Conservation (phyloP, 2,888 invertebrate genomes). For the Lepeophtheirus nordmannii region DNA sequence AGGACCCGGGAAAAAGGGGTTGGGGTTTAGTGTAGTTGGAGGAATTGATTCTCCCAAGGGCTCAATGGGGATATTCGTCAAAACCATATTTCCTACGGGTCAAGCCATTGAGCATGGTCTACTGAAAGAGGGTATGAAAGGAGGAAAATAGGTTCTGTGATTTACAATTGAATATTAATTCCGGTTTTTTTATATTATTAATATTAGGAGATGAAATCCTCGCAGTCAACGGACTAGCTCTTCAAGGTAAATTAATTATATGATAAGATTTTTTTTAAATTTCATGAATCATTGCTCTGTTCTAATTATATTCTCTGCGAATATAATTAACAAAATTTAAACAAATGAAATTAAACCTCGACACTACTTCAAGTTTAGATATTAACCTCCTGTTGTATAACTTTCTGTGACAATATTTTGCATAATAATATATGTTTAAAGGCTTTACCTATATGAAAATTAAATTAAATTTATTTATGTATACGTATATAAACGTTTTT, state of each 20-base stretch:
- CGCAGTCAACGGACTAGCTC: constrained; percentile 61
- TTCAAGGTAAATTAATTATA: constrained; percentile 43
- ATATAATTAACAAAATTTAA: not conserved
- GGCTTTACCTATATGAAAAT: too few relatives aligned
- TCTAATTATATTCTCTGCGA: not conserved
- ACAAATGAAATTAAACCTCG: not conserved
- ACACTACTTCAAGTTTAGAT: too few relatives aligned
- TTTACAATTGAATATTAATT: too few relatives aligned
- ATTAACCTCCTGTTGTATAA: too few relatives aligned
- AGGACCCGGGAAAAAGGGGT: constrained; percentile 34
- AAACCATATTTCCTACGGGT: constrained; percentile 20
- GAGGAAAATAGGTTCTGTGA: too few relatives aligned
- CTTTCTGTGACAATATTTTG: too few relatives aligned
- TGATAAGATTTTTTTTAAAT: too few relatives aligned
- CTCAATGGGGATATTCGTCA: constrained; percentile 22
- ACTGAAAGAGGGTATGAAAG: constrained; percentile 3
- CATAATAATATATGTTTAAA: too few relatives aligned
- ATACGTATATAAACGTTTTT: too few relatives aligned
- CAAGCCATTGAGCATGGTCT: constrained; percentile 16
- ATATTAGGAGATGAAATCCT: constrained; percentile 56
- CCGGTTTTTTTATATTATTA: too few relatives aligned
- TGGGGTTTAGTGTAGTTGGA: constrained; percentile 38
- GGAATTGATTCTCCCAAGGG: constrained; percentile 36
- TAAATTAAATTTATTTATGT: too few relatives aligned
- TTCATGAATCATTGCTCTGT: too few relatives aligned